Evolutionary conservation across 2,888 invertebrate species (phyloP).

Genomic region (Ennomos fuscantarius): DNA sequence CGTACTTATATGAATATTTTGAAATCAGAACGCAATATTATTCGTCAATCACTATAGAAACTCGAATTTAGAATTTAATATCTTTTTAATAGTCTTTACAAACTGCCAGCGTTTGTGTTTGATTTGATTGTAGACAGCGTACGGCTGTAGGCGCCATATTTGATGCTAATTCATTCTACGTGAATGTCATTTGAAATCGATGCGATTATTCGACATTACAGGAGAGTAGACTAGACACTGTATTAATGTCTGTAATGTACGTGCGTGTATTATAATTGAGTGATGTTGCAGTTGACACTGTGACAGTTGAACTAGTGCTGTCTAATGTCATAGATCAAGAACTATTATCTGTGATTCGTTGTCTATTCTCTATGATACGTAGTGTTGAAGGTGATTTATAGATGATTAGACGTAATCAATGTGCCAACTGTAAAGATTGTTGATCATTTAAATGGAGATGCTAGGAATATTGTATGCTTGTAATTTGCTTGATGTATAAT

Average conservation of each 20-base stretch:
- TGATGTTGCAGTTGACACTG: constrained; percentile 56
- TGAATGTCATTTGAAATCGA: constrained; percentile 55
- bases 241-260: constrained; percentile 33
- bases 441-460: constrained; percentile 4
- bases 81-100: constrained; percentile 19
- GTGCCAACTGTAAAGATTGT: constrained; percentile 20
- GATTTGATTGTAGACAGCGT: constrained; percentile 29
- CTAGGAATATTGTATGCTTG: too few relatives aligned
- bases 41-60: too few relatives aligned
- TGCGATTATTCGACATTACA: constrained; percentile 59
- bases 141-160: constrained; percentile 48
- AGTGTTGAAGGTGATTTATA: constrained; percentile 25
- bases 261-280: constrained; percentile 55
- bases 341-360: constrained; percentile 47
- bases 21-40: constrained; percentile 12
- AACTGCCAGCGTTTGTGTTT: constrained; percentile 15
- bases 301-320: constrained; percentile 46
- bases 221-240: constrained; percentile 17
- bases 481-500: too few relatives aligned
- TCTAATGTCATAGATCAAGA: constrained; percentile 62
- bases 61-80: constrained; percentile 12
- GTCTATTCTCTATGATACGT: constrained; percentile 47
- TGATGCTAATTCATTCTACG: constrained; percentile 52
- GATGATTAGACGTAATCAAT: constrained; percentile 34
- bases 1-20: neutral